Evolutionary conservation across 2,797 vertebrate species (phyloP).

Genomic region (Hypotaenidia okinawae): DNA sequence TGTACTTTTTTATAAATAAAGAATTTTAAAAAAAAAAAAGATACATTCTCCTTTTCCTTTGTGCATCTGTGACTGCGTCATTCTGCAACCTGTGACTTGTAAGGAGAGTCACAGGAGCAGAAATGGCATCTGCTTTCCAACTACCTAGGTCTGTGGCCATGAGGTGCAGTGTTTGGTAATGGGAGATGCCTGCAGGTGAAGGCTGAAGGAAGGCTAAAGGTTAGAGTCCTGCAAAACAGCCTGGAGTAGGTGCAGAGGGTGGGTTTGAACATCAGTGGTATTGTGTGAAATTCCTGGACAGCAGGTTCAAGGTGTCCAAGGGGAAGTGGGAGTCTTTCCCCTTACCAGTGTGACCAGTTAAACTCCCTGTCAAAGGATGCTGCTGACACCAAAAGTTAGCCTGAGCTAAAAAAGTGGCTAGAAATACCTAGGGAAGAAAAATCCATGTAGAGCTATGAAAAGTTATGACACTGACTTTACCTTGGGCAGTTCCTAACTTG

Average conservation of each 20-base stretch:
- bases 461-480: neutral
- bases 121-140: neutral
- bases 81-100: neutral
- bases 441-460: neutral
- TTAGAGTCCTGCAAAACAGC: neutral
- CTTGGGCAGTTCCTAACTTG: neutral
- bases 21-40: slow-evolving; percentile 75
- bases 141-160: neutral
- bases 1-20: slow-evolving; percentile 88
- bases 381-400: neutral
- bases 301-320: neutral
- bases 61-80: neutral
- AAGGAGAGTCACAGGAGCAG: neutral
- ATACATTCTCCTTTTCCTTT: neutral
- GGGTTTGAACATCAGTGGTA: neutral
- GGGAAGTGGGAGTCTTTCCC: neutral
- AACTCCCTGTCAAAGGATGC: neutral
- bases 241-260: neutral
- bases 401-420: neutral
- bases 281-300: neutral
- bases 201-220: neutral
- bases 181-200: neutral
- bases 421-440: neutral
- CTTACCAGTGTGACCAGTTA: neutral
- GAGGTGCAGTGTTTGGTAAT: neutral